Percentiles rank a stretch among this genome's conserved stretches.
Conservation (phyloP, 2,797 vertebrate species). For the Capromys pilorides region DNA sequence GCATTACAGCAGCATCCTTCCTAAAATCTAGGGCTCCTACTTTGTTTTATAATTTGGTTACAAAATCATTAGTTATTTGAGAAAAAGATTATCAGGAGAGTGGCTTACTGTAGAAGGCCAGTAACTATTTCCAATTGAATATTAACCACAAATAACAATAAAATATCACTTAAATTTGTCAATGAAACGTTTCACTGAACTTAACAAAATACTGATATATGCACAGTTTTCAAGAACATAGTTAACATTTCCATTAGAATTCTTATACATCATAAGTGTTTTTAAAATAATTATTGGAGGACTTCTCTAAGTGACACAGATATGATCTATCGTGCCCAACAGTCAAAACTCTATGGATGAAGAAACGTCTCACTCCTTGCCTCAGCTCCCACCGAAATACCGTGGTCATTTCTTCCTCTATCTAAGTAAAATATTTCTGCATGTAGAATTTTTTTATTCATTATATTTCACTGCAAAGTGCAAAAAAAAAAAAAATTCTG, state of each 20-base stretch:
- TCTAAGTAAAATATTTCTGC: conserved; percentile 22
- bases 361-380: background rate
- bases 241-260: conserved; percentile 39
- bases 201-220: conserved; percentile 53
- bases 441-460: background rate
- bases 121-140: conserved; percentile 58
- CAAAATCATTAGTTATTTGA: conserved; percentile 63
- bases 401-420: background rate
- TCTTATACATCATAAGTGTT: conserved; percentile 59
- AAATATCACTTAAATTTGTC: conserved; percentile 61
- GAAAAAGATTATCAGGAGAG: conserved; percentile 57
- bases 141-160: conserved; percentile 67
- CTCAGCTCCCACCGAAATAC: too few species aligned
- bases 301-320: conserved; percentile 28
- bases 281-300: conserved; percentile 50
- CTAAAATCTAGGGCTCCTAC: background rate
- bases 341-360: background rate
- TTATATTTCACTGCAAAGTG: conserved; percentile 45
- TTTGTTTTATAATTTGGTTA: conserved; percentile 59
- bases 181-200: conserved; percentile 52
- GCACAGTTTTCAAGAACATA: conserved; percentile 42
- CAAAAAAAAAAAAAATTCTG: conserved; percentile 44
- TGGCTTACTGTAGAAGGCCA: conserved; percentile 48
- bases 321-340: conserved; percentile 34
- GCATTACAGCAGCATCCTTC: conserved; percentile 24